Percentiles rank a stretch among this genome's conserved stretches.
phyloP scores from a whole-genome alignment of 2,113 vertebrate genomes.

The Paralichthys olivaceus region DNA sequence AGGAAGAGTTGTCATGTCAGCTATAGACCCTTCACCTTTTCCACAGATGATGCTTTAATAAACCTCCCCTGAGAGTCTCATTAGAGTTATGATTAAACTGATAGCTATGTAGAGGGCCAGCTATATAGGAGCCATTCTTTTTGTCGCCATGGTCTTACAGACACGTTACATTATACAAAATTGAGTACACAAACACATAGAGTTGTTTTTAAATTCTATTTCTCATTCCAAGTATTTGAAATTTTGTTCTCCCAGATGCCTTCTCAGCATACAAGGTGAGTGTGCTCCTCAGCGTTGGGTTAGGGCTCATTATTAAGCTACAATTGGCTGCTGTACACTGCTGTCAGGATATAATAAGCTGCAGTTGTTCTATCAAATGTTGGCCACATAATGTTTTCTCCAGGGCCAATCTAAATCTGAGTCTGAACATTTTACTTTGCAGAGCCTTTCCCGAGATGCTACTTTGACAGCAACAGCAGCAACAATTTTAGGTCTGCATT shows the following conservation, averaged over 20 bases:
- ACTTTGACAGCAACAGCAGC: constrained; percentile 41
- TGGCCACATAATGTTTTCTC: constrained; percentile 30
- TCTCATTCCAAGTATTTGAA: constrained; percentile 8
- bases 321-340: constrained; percentile 8
- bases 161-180: not conserved
- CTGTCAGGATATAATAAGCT: constrained; percentile 10
- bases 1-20: constrained; percentile 45
- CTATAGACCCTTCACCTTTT: constrained; percentile 48
- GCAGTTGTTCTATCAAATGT: constrained; percentile 18
- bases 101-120: constrained; percentile 3
- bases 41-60: constrained; percentile 37
- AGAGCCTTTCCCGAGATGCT: constrained; percentile 32
- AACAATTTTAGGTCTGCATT: constrained; percentile 59
- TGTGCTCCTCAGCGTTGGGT: constrained; percentile 12
- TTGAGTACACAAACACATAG: not conserved
- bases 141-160: not conserved
- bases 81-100: constrained; percentile 41
- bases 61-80: constrained; percentile 39
- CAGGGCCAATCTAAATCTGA: constrained; percentile 38
- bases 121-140: constrained; percentile 10
- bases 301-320: constrained; percentile 35
- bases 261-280: constrained; percentile 13
- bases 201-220: not conserved
- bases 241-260: constrained; percentile 25
- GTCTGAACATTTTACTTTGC: constrained; percentile 48